Evolutionary conservation across 2,113 vertebrate genomes (phyloP).

Genomic region (Herpetotheres cachinnans): DNA sequence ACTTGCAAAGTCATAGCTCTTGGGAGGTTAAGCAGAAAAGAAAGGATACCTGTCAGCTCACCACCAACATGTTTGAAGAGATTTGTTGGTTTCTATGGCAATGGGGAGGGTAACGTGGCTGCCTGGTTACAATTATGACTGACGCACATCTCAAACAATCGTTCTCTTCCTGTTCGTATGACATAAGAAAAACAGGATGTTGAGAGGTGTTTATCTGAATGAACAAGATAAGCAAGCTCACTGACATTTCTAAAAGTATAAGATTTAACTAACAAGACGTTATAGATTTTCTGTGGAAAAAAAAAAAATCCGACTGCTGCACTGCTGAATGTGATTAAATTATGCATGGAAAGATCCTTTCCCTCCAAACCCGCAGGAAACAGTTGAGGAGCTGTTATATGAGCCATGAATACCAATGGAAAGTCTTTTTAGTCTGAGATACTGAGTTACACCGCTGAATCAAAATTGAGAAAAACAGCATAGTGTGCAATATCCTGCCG

Average conservation of each 20-base stretch:
- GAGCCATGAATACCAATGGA: constrained; percentile 46
- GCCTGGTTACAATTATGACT: constrained; percentile 31
- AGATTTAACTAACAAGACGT: background rate
- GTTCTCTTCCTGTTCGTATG: constrained; percentile 63
- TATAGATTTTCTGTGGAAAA: background rate
- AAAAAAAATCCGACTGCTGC: background rate
- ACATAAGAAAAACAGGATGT: constrained; percentile 71
- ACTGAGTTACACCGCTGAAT: background rate
- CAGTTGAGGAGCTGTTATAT: background rate
- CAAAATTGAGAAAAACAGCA: background rate
- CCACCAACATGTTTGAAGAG: background rate
- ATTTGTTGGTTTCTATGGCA: constrained; percentile 15
- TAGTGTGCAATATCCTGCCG: background rate
- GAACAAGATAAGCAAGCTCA: constrained; percentile 50
- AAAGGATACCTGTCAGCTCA: constrained; percentile 7
- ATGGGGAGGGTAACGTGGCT: constrained; percentile 28
- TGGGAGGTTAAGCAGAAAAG: background rate
- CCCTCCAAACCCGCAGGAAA: background rate
- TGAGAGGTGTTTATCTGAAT: constrained; percentile 63
- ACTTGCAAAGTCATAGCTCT: background rate
- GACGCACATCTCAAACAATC: constrained; percentile 70
- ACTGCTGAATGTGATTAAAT: background rate
- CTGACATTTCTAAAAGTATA: background rate
- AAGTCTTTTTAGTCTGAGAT: background rate
- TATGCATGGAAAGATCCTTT: background rate